Conservation (phyloP, 2,113 vertebrate species). For the Plectropomus leopardus region DNA sequence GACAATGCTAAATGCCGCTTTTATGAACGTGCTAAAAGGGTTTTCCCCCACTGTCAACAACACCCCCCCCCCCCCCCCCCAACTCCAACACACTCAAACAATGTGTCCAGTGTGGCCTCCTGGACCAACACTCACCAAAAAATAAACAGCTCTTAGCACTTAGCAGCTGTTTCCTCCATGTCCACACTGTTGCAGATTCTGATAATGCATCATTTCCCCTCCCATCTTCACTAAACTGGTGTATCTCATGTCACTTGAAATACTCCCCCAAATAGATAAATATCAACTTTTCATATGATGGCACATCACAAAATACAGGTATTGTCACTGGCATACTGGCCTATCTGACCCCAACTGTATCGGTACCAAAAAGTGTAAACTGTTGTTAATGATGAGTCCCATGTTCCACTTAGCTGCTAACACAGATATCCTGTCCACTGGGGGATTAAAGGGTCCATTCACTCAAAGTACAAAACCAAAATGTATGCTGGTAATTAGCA, state of each 20-base stretch:
- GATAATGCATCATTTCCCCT: not conserved
- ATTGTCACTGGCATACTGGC: not conserved
- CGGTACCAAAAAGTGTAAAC: no score
- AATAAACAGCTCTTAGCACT: conserved; percentile 48
- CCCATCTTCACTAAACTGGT: not conserved
- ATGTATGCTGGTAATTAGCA: not conserved
- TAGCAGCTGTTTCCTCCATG: not conserved
- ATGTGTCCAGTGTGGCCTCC: conserved; percentile 25
- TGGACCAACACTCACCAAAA: conserved; percentile 60
- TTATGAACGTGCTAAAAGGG: conserved; percentile 83
- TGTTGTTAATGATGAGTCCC: not conserved
- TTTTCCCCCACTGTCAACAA: conserved; percentile 63
- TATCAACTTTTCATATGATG: not conserved
- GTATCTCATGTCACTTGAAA: not conserved
- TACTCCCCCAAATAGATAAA: not conserved
- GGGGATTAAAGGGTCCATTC: no score
- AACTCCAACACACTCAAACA: conserved; percentile 33
- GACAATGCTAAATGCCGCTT: conserved; percentile 85
- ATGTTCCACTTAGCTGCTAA: not conserved
- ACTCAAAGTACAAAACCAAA: not conserved
- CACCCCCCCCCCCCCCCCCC: conserved; percentile 34
- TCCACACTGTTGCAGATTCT: not conserved
- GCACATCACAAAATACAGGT: not conserved
- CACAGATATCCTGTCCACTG: not conserved
- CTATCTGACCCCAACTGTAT: no score